Base-by-base conservation (phyloP, 1,140 invertebrate species). In the Hypsibius dujardini region DNA sequence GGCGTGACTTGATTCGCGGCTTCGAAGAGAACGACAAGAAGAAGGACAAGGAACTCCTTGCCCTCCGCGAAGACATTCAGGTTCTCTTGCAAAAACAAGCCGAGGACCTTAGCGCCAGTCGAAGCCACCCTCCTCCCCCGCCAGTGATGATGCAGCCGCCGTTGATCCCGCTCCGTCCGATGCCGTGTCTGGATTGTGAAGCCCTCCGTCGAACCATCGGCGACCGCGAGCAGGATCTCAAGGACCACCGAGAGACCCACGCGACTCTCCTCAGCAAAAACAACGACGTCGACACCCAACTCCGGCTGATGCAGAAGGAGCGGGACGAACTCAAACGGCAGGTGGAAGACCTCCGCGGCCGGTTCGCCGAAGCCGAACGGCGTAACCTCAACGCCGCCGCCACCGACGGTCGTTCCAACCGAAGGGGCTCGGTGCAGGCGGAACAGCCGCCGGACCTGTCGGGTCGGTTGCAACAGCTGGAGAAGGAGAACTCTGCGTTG, bases 11-110 rank as follows among this genome's bases (percentile, higher is more conserved):
- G 62, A 42, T 15, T 7, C 12, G 42, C 12, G 62, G 62, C 42
- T 67, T 67, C 45, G 62, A 67, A 45, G 62, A 67, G 42, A 15
- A 67, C 42, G 62, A 67, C 42, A 7, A 67, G 3, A 67, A 67
- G 42, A 67, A 67, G 45, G 62, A 67, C 3, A 67, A 12, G 62
- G 62, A 67, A 67, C 7, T 67, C 12, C 7, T 67, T 7, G 62
- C 42, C 3, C 45, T 67, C 3, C 12, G 62, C 7, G 62, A 67
- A 45, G 12, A 67, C 12, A 42, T 67, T 7, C 12, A 67, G 62
- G 42, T 15, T 0, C 45, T 67, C 3, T 3, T 67, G 62, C 12
- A 67, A 67, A 42, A 67, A 42, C 12, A 67, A 12, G 12, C 12
- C 3, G 62, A 67, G 45, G 3, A 12, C 12, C 3, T 7, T 15